phyloP scores from a whole-genome alignment of 2,113 vertebrate species.

The Pogona vitticeps region DNA sequence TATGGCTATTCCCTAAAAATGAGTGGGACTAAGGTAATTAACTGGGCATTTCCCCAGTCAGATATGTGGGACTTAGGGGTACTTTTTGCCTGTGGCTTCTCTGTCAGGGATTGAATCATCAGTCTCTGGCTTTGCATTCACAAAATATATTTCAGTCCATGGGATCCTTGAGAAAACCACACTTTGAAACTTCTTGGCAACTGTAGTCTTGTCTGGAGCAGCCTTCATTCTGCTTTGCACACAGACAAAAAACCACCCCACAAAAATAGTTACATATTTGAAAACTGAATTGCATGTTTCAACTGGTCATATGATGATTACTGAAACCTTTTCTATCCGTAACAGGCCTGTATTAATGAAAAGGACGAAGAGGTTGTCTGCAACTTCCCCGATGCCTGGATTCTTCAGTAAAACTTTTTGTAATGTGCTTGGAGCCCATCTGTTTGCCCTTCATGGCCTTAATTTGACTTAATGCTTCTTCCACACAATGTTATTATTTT shows the following conservation, averaged over 20 bases:
- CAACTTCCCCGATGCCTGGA: constrained; percentile 46
- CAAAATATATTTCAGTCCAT: background rate
- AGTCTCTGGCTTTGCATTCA: background rate
- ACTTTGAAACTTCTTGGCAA: constrained; percentile 17
- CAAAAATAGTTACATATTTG: background rate
- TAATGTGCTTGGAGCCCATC: constrained; percentile 47
- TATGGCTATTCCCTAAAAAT: background rate
- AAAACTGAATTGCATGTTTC: constrained; percentile 10
- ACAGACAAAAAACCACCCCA: background rate
- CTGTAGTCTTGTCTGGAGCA: background rate
- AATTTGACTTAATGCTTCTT: constrained; percentile 40
- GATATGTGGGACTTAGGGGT: background rate
- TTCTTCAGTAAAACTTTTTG: constrained; percentile 50
- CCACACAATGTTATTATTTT: constrained; percentile 38
- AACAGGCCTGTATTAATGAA: constrained; percentile 36
- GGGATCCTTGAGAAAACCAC: constrained; percentile 22
- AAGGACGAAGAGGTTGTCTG: background rate
- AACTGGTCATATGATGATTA: background rate
- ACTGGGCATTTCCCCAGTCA: background rate
- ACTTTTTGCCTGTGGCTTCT: too few species aligned
- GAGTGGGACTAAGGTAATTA: background rate
- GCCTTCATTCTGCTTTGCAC: background rate
- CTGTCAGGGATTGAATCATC: background rate
- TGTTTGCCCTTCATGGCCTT: constrained; percentile 30
- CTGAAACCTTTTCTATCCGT: constrained; percentile 10